Conservation (phyloP, 2,113 vertebrate genomes). For the Gymnorhina tibicen region DNA sequence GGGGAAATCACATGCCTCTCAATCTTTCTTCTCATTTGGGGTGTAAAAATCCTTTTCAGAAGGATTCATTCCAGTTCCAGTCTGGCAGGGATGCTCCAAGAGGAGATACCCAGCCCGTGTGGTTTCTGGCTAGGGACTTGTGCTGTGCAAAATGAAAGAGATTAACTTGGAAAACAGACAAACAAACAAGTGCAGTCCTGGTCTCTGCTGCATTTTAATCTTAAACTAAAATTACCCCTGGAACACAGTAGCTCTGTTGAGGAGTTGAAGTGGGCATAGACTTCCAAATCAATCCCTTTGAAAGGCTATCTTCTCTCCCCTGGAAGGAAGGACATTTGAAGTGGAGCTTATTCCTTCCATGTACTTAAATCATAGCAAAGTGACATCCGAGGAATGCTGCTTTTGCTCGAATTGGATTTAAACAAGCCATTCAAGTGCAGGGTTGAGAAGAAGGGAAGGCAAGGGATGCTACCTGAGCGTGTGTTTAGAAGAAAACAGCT, state of each 20-base stretch:
- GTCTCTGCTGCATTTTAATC: slow-evolving; percentile 13
- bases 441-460: background rate
- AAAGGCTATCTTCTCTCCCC: background rate
- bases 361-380: background rate
- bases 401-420: background rate
- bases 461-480: background rate
- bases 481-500: background rate
- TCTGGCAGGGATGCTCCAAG: background rate
- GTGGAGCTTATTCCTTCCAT: background rate
- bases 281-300: background rate
- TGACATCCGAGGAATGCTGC: background rate
- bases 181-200: background rate
- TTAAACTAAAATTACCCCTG: slow-evolving; percentile 20
- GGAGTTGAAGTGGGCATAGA: background rate
- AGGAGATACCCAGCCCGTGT: background rate
- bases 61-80: background rate
- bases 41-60: slow-evolving; percentile 20
- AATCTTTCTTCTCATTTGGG: slow-evolving; percentile 27
- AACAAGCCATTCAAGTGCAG: background rate
- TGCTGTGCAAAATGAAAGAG: background rate
- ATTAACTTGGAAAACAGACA: background rate
- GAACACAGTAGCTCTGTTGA: background rate
- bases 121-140: slow-evolving; percentile 5
- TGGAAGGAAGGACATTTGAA: background rate
- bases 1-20: background rate